These are phyloP conservation scores for Colletes collaris DNA, from an alignment of 2,888 invertebrate species.

Conservation along the genomic window DNA sequence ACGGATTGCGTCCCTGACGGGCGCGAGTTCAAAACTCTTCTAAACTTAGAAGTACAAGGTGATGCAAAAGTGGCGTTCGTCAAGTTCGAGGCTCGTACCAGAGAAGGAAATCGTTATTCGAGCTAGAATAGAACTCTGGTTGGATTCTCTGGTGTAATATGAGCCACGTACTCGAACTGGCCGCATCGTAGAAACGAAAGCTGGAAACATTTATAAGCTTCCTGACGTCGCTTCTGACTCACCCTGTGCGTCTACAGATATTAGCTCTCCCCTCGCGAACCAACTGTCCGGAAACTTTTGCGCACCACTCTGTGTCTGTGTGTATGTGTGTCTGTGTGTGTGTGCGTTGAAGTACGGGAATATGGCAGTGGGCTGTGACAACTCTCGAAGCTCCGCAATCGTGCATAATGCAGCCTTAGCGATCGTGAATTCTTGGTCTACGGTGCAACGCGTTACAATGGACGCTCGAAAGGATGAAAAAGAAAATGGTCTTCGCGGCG, in stretches of 20 bases:
- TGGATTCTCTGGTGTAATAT: too few species aligned
- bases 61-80: too few species aligned
- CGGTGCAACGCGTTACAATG: not conserved
- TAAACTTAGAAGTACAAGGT: too few species aligned
- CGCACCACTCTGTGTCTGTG: not conserved
- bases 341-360: not conserved
- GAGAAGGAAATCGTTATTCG: too few species aligned
- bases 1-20: too few species aligned
- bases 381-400: not conserved
- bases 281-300: not conserved
- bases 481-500: conserved; percentile 6
- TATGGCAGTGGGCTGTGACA: conserved; percentile 6
- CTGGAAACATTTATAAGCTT: too few species aligned
- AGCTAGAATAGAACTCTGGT: not conserved
- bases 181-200: not conserved
- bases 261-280: not conserved
- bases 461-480: not conserved
- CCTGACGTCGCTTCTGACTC: not conserved
- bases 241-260: too few species aligned
- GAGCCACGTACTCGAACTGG: too few species aligned
- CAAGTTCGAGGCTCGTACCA: too few species aligned
- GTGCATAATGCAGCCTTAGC: not conserved
- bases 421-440: not conserved
- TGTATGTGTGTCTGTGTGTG: not conserved
- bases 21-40: too few species aligned